phyloP scores from a whole-genome alignment of 2,888 invertebrate genomes.

The Athrips mouffetella region DNA sequence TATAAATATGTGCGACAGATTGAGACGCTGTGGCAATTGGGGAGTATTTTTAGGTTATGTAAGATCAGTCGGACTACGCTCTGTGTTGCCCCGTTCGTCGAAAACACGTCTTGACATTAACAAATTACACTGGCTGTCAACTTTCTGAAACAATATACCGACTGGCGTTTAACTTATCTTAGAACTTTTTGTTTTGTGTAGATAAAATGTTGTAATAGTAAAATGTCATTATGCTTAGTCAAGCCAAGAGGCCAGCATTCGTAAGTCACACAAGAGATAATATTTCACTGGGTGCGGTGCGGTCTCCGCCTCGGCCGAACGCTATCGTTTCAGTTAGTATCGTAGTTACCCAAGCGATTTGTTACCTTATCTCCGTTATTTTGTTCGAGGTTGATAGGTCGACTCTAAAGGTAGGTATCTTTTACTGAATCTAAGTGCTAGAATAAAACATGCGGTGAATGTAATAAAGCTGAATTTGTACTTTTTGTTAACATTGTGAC shows the following conservation, averaged over 20 bases:
- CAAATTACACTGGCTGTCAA: conserved; percentile 74
- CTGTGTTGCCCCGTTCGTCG: conserved; percentile 34
- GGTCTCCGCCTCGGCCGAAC: conserved; percentile 38
- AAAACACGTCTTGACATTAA: conserved; percentile 62
- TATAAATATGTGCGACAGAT: conserved; percentile 58
- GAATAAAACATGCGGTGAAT: conserved; percentile 20
- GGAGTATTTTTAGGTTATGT: conserved; percentile 63
- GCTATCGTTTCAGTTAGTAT: conserved; percentile 62
- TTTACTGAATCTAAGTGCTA: conserved; percentile 36
- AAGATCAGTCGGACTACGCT: conserved; percentile 44
- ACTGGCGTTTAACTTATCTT: conserved; percentile 75
- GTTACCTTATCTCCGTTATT: conserved; percentile 69
- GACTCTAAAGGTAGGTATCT: conserved; percentile 57
- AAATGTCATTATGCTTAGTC: conserved; percentile 73
- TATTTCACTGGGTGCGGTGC: conserved; percentile 57
- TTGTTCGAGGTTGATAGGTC: conserved; percentile 71
- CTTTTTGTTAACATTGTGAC: too few relatives aligned
- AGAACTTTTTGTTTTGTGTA: conserved; percentile 70
- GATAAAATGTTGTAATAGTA: conserved; percentile 76
- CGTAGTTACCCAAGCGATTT: conserved; percentile 66
- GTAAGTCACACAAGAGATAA: conserved; percentile 64
- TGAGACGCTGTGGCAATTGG: conserved; percentile 38
- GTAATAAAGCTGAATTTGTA: too few relatives aligned
- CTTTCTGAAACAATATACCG: conserved; percentile 76
- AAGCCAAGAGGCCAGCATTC: conserved; percentile 53